phyloP scores from a whole-genome alignment of 2,113 vertebrate genomes.

The Leuciscus idus region DNA sequence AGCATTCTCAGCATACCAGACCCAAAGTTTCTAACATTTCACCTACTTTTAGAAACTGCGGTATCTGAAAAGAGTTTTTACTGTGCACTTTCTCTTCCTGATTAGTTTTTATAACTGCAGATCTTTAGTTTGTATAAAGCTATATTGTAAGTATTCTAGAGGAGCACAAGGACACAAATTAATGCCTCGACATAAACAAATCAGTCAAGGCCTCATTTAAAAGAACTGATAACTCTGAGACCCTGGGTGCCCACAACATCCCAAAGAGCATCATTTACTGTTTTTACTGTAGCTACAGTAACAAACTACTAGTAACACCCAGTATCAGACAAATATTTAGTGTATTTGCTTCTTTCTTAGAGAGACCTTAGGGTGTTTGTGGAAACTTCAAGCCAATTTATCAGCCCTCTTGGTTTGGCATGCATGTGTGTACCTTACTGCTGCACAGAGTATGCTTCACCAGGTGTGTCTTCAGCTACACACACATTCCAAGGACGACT shows the following conservation, averaged over 20 bases:
- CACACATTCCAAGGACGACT: slow-evolving; percentile 42
- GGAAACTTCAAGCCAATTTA: slow-evolving; percentile 43
- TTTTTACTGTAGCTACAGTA: slow-evolving; percentile 47
- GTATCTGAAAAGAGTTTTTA: background rate
- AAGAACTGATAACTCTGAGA: slow-evolving; percentile 26
- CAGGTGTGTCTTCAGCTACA: slow-evolving; percentile 63
- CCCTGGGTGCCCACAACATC: slow-evolving; percentile 22
- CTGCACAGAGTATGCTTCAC: slow-evolving; percentile 55
- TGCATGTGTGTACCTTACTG: slow-evolving; percentile 27
- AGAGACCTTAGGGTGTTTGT: slow-evolving; percentile 37
- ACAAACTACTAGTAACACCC: slow-evolving; percentile 47
- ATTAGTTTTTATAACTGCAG: slow-evolving; percentile 16
- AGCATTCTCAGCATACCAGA: slow-evolving; percentile 30
- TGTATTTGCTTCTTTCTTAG: slow-evolving; percentile 35
- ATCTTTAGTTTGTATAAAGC: background rate
- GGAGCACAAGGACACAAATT: slow-evolving; percentile 24
- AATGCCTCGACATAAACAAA: slow-evolving; percentile 33
- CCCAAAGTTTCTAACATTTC: slow-evolving; percentile 46
- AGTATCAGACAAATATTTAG: slow-evolving; percentile 39
- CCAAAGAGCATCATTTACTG: slow-evolving; percentile 42
- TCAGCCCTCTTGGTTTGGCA: slow-evolving; percentile 42
- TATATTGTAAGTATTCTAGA: background rate
- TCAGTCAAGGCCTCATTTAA: slow-evolving; percentile 31
- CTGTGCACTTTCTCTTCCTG: background rate
- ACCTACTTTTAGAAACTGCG: slow-evolving; percentile 44